These are phyloP conservation scores for Trypoxylus dichotomus DNA, from an alignment of 1,140 invertebrate species.

Conservation along the genomic window DNA sequence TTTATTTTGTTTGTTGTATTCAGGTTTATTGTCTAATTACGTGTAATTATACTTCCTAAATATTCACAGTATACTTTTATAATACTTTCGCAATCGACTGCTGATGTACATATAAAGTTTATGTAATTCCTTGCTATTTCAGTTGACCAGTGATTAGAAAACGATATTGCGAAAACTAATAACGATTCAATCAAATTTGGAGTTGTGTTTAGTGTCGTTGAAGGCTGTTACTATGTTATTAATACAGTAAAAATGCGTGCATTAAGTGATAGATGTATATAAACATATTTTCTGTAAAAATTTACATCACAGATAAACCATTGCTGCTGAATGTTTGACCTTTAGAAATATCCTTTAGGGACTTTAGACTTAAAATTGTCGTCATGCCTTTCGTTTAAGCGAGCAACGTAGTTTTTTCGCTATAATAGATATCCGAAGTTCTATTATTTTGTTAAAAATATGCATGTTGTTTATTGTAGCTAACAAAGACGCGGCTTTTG, in stretches of 20 bases:
- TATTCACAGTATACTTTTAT: too few relatives aligned
- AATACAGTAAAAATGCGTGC: background rate
- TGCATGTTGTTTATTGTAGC: too few relatives aligned
- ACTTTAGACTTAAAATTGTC: constrained; percentile 10
- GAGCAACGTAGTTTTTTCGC: background rate
- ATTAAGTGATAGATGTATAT: too few relatives aligned
- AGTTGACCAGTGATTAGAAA: background rate
- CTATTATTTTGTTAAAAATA: too few relatives aligned
- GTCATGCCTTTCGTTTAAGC: background rate
- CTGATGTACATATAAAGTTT: too few relatives aligned
- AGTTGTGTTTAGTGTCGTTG: background rate
- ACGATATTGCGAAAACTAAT: constrained; percentile 2
- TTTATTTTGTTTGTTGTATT: too few relatives aligned
- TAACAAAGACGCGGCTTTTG: too few relatives aligned
- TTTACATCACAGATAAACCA: background rate
- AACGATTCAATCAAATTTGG: background rate
- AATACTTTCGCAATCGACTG: too few relatives aligned
- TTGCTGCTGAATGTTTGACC: background rate
- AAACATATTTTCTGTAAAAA: background rate
- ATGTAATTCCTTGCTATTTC: background rate
- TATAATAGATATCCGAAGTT: too few relatives aligned
- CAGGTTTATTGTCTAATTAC: too few relatives aligned
- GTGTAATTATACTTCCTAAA: too few relatives aligned
- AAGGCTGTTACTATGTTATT: background rate
- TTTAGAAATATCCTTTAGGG: background rate